Conservation (phyloP, 2,888 invertebrate genomes). For the Epirrhoe alternata region DNA sequence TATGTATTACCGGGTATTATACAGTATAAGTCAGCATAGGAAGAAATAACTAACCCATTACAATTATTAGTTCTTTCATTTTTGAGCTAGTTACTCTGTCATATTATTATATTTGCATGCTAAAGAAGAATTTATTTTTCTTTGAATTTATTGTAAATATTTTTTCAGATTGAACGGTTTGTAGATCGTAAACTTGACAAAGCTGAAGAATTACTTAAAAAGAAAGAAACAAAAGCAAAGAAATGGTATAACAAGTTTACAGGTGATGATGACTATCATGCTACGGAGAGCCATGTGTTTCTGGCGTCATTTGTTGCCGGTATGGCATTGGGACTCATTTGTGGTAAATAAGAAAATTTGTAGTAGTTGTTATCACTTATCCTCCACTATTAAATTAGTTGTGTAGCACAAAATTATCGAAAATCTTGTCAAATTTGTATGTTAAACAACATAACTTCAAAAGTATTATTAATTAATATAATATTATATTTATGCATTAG, state of each 20-base stretch:
- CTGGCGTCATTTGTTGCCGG: slow-evolving; percentile 92
- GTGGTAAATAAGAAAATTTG: slow-evolving; percentile 68
- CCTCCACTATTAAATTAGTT: slow-evolving; percentile 29
- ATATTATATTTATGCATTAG: background rate
- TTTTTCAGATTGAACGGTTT: slow-evolving; percentile 90
- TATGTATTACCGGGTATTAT: slow-evolving; percentile 38
- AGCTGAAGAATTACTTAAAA: slow-evolving; percentile 90
- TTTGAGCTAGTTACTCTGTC: background rate
- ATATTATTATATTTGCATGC: background rate
- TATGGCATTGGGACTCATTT: slow-evolving; percentile 88
- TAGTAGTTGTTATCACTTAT: slow-evolving; percentile 1
- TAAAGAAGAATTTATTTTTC: background rate
- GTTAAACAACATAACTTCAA: background rate
- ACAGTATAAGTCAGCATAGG: background rate
- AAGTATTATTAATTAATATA: background rate
- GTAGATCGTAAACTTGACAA: slow-evolving; percentile 93
- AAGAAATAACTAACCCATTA: background rate
- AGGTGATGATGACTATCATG: slow-evolving; percentile 87
- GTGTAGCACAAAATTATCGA: slow-evolving; percentile 9
- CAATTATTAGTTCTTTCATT: background rate
- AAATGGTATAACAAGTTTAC: slow-evolving; percentile 90
- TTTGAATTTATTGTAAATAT: background rate
- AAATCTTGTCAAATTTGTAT: background rate
- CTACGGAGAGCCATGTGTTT: slow-evolving; percentile 92
- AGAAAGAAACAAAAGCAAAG: slow-evolving; percentile 88